A percentile compares a stretch with the other conserved stretches of the same genome.
Evolutionary conservation across 2,888 invertebrate species (phyloP).

Genomic region (Conchocele bisecta): DNA sequence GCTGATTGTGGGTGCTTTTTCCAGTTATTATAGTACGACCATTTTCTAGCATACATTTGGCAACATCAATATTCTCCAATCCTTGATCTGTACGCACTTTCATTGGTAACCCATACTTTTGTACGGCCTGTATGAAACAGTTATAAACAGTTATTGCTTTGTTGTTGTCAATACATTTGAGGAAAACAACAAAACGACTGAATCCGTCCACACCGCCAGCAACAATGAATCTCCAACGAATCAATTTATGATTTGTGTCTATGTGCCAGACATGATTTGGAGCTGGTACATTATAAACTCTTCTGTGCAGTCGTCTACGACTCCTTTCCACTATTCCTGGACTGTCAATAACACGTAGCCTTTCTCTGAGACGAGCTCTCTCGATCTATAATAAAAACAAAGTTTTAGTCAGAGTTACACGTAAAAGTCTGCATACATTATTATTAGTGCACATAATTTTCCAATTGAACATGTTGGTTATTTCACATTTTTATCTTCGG

Average conservation of each 20-base stretch:
- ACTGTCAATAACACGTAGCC: not conserved
- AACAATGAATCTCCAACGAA: conserved; percentile 40
- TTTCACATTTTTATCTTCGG: too few species aligned
- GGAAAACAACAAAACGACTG: conserved; percentile 29
- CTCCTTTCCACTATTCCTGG: not conserved
- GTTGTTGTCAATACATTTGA: conserved; percentile 32
- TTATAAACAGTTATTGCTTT: conserved; percentile 36
- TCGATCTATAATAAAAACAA: too few species aligned
- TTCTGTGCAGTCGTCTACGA: conserved; percentile 1
- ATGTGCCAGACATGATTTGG: conserved; percentile 47
- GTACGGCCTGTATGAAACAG: conserved; percentile 11
- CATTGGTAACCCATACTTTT: conserved; percentile 19
- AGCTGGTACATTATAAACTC: conserved; percentile 18
- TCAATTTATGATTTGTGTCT: conserved; percentile 46
- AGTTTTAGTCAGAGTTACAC: too few species aligned
- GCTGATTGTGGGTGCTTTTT: conserved; percentile 34
- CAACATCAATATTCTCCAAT: conserved; percentile 29
- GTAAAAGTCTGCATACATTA: too few species aligned
- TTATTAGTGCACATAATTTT: too few species aligned
- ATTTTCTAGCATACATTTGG: conserved; percentile 25
- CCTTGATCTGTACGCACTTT: conserved; percentile 31
- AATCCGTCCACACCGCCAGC: conserved; percentile 45
- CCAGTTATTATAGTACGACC: conserved; percentile 17
- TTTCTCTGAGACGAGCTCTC: conserved; percentile 11
- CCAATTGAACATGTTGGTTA: too few species aligned